These are phyloP conservation scores for Drosophila santomea DNA, from an alignment of 1,140 invertebrate species.

Conservation along the genomic window DNA sequence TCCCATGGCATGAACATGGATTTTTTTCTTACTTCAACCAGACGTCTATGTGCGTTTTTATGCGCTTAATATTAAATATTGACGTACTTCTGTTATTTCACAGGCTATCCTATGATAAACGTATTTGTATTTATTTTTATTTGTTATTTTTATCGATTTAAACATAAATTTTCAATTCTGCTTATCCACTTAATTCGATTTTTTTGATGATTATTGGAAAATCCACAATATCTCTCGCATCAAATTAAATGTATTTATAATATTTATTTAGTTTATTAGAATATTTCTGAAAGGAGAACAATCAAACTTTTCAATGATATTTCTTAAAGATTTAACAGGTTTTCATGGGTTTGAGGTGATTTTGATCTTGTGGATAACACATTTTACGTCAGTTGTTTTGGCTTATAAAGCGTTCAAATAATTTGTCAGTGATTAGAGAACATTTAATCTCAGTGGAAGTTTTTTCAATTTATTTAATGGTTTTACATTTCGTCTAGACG, in stretches of 20 bases:
- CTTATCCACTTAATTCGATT: no score
- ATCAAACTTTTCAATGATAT: not conserved
- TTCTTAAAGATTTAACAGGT: not conserved
- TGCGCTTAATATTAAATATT: not conserved
- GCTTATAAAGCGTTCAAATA: not conserved
- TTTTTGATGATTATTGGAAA: not conserved
- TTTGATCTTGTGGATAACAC: not conserved
- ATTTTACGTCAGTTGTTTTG: not conserved
- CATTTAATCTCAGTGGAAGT: conserved; percentile 1
- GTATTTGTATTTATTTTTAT: no score
- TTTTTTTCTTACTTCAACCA: not conserved
- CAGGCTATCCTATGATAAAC: no score
- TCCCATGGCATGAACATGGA: not conserved
- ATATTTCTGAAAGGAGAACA: not conserved
- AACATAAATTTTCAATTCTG: no score
- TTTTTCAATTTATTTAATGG: not conserved
- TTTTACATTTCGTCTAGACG: no score
- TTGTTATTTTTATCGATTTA: no score
- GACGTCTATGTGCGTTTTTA: not conserved
- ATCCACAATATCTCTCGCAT: not conserved
- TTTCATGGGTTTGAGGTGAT: not conserved
- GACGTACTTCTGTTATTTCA: no score
- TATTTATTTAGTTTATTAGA: not conserved
- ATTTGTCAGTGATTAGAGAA: conserved; percentile 10
- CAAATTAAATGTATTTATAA: not conserved